Base-by-base conservation (phyloP, 2,113 vertebrate genomes). In the Petaurus breviceps region DNA sequence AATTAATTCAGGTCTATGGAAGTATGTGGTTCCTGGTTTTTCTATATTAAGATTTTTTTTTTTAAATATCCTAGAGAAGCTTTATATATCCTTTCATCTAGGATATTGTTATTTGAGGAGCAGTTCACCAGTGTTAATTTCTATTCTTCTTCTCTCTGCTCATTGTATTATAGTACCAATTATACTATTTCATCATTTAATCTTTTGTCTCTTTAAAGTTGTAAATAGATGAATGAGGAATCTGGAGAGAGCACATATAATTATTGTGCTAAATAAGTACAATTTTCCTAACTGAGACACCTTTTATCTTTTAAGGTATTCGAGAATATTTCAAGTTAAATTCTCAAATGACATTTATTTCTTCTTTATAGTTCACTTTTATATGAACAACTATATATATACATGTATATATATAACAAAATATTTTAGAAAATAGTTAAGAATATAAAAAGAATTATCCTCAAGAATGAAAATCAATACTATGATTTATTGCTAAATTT, bases 21-120 rank as follows among this genome's bases (percentile, higher is more conserved):
- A 84, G 49, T 61, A 3, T 19, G 1, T 57, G 91, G 25, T 51
- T 26, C 68, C 46, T 55, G 0, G 6, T 93, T 89, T 49, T 92
- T 43, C 53, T 61, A 31, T 57, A 55, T 68, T 95, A 16, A 77
- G 25, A 28, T 3, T 51, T 90, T 25, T 94, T 3, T 2, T 49
- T n/a, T n/a, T n/a, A n/a, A 91, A 55, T 31, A 43, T 54, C 43
- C 52, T 52, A 47, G 47, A 2, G 2, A 68, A 47, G 1, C 1
- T 0, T 53, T 92, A 90, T 50, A n/a, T 61, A 5, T 92, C 90
- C 43, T 89, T 8, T 57, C 55, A 57, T 51, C 52, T 26, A 46
- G 5, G 9, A 61, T 31, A 84, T 1, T 43, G 1, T n/a, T 0
- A 4, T 31, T 31, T 25, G 0, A 57, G 10, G 3, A 47, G 3